Evolutionary conservation across 2,797 vertebrate genomes (phyloP), one percentile per base, ranked within the genome.

Genomic region (Tachyglossus aculeatus): DNA sequence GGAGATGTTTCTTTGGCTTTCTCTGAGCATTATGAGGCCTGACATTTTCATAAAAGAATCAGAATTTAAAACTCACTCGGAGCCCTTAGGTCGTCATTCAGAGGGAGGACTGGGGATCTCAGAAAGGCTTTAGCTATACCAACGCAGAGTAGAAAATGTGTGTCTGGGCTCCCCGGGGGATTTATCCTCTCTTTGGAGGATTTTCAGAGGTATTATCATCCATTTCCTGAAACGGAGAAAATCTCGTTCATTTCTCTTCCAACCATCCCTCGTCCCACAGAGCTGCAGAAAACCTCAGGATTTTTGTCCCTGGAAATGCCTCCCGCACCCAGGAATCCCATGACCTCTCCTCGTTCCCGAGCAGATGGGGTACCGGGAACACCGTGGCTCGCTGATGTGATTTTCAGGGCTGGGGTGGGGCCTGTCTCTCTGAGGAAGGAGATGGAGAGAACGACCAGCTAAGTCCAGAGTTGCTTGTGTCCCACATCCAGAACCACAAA

Each of bases 11-110:
- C 33, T n/a, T 14, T 5, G 18, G 19, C 41, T 74, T 69, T 53
- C 65, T 74, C 39, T 41, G 13, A 65, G 32, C 60, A 58, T 82
- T 71, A 71, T 74, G 80, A 82, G 58, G 22, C 7, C 61, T 70
- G 32, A 38, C 16, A 36, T 58, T 84, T 81, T 80, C 44, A 75
- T 68, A 47, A 61, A 63, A 51, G 10, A 55, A 5, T 44, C 73
- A 65, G 5, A 74, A 38, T 34, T 65, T 70, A 72, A 84, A 85
- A 71, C 37, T 39, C 32, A 24, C 55, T 47, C 54, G 1, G 1
- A 66, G 69, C 72, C 4, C 68, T 51, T 60, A 64, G 52, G 75
- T 11, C 21, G 9, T 37, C 18, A 58, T 63, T 74, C 24, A 19
- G 33, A 58, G 56, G n/a, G 29, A 39, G 71, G 79, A 52, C 7